These are phyloP conservation scores for Clusia tigrina DNA, from an alignment of 2,888 invertebrate genomes.

Conservation along the genomic window DNA sequence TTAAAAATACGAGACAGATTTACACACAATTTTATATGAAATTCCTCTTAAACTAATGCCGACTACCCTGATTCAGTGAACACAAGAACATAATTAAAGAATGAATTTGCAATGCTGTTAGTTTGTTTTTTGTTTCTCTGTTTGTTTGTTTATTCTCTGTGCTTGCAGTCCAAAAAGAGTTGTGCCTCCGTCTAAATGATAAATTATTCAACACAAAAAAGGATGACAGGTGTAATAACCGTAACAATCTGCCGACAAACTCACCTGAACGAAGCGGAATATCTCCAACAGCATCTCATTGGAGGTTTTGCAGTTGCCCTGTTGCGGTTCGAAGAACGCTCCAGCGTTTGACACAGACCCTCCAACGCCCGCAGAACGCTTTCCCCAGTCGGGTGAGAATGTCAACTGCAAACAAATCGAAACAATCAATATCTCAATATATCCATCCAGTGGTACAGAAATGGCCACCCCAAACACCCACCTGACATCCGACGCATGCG, in stretches of 20 bases:
- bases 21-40: slow-evolving; percentile 28
- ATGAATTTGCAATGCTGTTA: not conserved
- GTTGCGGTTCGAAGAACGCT: slow-evolving; percentile 50
- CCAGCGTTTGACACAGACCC: slow-evolving; percentile 33
- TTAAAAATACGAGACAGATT: too few species aligned
- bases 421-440: too few species aligned
- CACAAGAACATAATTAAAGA: slow-evolving; percentile 26
- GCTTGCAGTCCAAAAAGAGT: slow-evolving; percentile 57
- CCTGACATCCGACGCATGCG: slow-evolving; percentile 51
- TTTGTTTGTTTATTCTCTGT: slow-evolving; percentile 55
- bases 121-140: too few species aligned
- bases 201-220: slow-evolving; percentile 2
- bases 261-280: slow-evolving; percentile 59
- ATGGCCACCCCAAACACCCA: too few species aligned
- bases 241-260: not conserved
- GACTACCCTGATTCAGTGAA: slow-evolving; percentile 54
- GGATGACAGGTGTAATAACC: not conserved
- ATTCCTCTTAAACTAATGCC: slow-evolving; percentile 56
- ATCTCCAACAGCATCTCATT: slow-evolving; percentile 61
- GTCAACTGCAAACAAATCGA: slow-evolving; percentile 52
- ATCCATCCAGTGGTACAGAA: too few species aligned
- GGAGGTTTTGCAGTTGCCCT: slow-evolving; percentile 56
- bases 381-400: slow-evolving; percentile 61
- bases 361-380: slow-evolving; percentile 47
- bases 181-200: slow-evolving; percentile 52